phyloP scores from a whole-genome alignment of 2,888 invertebrate genomes.

The Entomobrya proxima region DNA sequence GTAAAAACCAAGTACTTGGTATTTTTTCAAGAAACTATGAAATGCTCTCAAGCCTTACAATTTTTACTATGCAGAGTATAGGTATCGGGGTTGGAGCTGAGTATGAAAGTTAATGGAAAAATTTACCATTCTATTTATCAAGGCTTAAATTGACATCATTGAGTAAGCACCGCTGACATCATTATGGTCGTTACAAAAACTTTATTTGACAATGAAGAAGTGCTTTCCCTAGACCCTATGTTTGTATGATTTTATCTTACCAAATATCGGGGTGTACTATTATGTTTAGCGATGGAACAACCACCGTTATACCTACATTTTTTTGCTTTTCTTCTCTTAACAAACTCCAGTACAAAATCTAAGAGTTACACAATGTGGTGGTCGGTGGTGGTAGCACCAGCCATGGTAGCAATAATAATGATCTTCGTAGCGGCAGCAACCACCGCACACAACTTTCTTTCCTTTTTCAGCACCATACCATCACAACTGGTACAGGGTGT shows the following conservation, averaged over 20 bases:
- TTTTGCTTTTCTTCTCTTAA: no score
- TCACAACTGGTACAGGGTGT: constrained; percentile 26
- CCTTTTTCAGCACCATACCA: neutral
- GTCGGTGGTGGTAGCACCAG: neutral
- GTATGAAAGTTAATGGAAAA: neutral
- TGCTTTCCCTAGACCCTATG: neutral
- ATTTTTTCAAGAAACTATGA: no score
- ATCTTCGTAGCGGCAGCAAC: neutral
- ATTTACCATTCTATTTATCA: neutral
- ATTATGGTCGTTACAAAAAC: neutral
- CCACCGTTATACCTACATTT: no score
- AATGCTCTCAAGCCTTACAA: no score
- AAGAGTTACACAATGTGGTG: no score
- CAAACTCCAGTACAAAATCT: no score
- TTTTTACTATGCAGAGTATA: neutral
- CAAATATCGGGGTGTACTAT: neutral
- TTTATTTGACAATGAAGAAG: constrained; percentile 40
- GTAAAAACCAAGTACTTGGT: no score
- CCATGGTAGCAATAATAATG: neutral
- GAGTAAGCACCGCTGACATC: constrained; percentile 13
- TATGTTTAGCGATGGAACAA: no score
- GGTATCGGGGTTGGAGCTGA: neutral
- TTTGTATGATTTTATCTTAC: neutral
- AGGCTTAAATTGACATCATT: constrained; percentile 23
- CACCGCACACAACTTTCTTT: neutral